phyloP scores from a whole-genome alignment of 2,113 vertebrate species.

The Oxygymnocypris stewartii region DNA sequence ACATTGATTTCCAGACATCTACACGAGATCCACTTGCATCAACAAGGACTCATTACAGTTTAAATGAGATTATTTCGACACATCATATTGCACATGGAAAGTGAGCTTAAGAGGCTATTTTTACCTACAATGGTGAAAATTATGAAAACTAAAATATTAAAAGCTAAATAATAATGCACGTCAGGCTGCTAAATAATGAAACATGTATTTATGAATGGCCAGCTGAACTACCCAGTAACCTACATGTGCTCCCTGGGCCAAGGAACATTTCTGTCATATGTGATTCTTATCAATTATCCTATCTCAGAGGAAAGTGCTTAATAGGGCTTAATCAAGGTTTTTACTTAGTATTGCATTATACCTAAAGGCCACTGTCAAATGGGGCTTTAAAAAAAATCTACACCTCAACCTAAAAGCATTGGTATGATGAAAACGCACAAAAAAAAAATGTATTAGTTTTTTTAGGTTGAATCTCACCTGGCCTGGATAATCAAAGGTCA shows the following conservation, averaged over 20 bases:
- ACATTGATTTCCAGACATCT: too few relatives aligned
- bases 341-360: not conserved
- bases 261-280: not conserved
- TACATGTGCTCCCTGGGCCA: not conserved
- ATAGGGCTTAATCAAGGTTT: not conserved
- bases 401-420: not conserved
- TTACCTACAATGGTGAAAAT: not conserved
- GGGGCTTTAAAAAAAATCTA: not conserved
- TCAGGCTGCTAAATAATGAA: not conserved
- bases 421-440: not conserved
- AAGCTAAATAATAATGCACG: not conserved
- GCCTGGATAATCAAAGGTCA: not conserved
- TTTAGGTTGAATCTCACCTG: not conserved
- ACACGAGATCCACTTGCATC: not conserved
- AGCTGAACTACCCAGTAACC: not conserved
- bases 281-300: not conserved
- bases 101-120: not conserved
- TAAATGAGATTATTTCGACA: not conserved
- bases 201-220: not conserved
- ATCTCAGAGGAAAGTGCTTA: slow-evolving; percentile 3
- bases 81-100: not conserved
- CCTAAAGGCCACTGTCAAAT: not conserved
- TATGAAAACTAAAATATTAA: not conserved
- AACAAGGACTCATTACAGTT: not conserved
- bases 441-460: not conserved